These are phyloP conservation scores for Babylonia areolata DNA, from an alignment of 1,140 invertebrate species.

Conservation along the genomic window DNA sequence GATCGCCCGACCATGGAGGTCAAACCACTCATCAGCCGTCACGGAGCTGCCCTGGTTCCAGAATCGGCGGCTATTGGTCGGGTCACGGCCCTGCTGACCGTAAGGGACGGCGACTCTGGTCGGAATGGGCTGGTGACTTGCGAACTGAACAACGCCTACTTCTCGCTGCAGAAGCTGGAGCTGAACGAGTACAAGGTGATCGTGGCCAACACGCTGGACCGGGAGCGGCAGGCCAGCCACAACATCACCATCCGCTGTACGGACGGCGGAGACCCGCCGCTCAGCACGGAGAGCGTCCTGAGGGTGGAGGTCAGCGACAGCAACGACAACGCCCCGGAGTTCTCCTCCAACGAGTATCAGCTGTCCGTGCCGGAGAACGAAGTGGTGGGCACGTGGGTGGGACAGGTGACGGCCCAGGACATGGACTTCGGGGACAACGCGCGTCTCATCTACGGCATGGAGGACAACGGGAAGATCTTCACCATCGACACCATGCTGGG, in stretches of 20 bases:
- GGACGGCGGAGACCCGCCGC: conserved; percentile 50
- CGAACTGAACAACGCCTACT: conserved; percentile 40
- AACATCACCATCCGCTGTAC: conserved; percentile 50
- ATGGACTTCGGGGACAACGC: conserved; percentile 78
- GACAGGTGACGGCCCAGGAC: conserved; percentile 49
- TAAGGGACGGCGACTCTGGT: conserved; percentile 52
- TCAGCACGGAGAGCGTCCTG: conserved; percentile 36
- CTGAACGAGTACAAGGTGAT: conserved; percentile 54
- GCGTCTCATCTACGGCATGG: conserved; percentile 48
- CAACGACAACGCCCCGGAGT: conserved; percentile 57
- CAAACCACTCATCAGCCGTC: conserved; percentile 29
- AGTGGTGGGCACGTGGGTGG: conserved; percentile 36
- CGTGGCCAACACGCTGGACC: conserved; percentile 44
- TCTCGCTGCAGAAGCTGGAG: conserved; percentile 39
- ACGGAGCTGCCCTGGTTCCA: conserved; percentile 40
- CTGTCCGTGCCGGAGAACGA: conserved; percentile 49
- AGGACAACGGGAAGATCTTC: conserved; percentile 58
- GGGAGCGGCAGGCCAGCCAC: conserved; percentile 43
- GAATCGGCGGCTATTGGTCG: conserved; percentile 50
- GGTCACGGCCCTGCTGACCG: conserved; percentile 49
- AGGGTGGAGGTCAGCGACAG: conserved; percentile 51
- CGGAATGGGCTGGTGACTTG: conserved; percentile 56
- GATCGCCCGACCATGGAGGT: conserved; percentile 43
- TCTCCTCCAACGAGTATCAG: conserved; percentile 45
- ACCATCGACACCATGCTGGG: conserved; percentile 78